Base-by-base conservation (phyloP, 2,888 invertebrate species). In the Anticlea derivata region DNA sequence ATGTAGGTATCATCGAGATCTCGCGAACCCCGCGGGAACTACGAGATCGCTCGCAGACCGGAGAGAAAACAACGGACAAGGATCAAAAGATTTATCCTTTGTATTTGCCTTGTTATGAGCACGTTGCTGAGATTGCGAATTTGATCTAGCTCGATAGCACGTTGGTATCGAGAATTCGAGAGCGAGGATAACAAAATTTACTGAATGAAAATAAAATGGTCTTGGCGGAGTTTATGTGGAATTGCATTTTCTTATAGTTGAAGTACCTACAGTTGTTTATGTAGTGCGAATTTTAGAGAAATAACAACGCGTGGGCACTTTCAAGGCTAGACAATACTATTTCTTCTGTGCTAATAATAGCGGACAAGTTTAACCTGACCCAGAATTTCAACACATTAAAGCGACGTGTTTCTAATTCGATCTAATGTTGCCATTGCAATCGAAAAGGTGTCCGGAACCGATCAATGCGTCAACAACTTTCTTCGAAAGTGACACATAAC, bases 1-100 rank as follows among this genome's bases (percentile, higher is more conserved):
- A 17, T 17, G 17, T 17, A 22, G n/a, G 48, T 56, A 65, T 73
- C 73, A 78, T 49, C 61, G 41, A 69, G 73, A 61, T 54, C 75
- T 61, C 58, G 51, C 61, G 40, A 65, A 57, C 58, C 65, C 61
- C 58, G 48, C 55, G 55, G 60, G 52, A 57, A 63, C 51, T 49
- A 50, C 50, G 40, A 54, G 35, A 50, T 50, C 58, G 47, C 37
- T 60, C 41, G 30, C 45, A 54, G 55, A 66, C 58, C 54, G 60
- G 60, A 67, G 63, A 63, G 56, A 61, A 67, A 70, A 75, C 64
- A 69, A 65, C 64, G 48, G 34, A 41, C 46, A 50, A 51, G 48
- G 71, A 59, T 68, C 69, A 66, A 61, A 53, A 53, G 51, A 45
- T 61, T 73, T 67, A 52, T 46, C 35, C 49, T 60, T 56, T 45